Conservation (phyloP, 2,113 vertebrate genomes). For the Monopterus albus region DNA sequence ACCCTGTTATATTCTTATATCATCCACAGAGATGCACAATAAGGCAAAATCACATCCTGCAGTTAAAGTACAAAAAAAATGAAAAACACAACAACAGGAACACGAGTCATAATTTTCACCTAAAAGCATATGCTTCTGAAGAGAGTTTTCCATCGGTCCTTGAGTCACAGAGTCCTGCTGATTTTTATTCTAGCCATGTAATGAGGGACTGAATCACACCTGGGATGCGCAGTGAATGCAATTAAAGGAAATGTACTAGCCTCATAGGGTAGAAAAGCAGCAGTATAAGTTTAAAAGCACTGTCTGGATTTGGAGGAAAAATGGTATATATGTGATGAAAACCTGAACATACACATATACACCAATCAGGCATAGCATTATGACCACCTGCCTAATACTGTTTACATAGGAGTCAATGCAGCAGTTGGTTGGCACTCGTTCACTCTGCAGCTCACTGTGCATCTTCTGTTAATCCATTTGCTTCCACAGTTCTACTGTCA, state of each 20-base stretch:
- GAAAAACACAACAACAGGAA: background rate
- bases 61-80: slow-evolving; percentile 16
- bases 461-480: no score
- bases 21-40: slow-evolving; percentile 17
- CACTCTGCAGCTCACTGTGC: no score
- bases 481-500: no score
- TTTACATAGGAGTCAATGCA: no score
- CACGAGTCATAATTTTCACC: background rate
- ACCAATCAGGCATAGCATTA: no score
- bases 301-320: background rate
- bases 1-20: slow-evolving; percentile 35
- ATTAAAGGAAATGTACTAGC: slow-evolving; percentile 52
- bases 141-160: background rate
- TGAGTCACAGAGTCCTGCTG: slow-evolving; percentile 33
- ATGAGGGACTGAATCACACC: slow-evolving; percentile 51
- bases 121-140: background rate
- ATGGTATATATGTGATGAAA: no score
- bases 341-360: no score
- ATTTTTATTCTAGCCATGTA: slow-evolving; percentile 55
- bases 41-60: slow-evolving; percentile 14
- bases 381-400: no score
- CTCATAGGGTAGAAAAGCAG: slow-evolving; percentile 16
- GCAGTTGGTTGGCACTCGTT: no score
- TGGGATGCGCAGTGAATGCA: slow-evolving; percentile 47
- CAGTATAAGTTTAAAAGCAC: slow-evolving; percentile 1